Evolutionary conservation across 2,888 invertebrate species (phyloP), one percentile per base, ranked within the genome.

Genomic region (Tiliacea aurago): DNA sequence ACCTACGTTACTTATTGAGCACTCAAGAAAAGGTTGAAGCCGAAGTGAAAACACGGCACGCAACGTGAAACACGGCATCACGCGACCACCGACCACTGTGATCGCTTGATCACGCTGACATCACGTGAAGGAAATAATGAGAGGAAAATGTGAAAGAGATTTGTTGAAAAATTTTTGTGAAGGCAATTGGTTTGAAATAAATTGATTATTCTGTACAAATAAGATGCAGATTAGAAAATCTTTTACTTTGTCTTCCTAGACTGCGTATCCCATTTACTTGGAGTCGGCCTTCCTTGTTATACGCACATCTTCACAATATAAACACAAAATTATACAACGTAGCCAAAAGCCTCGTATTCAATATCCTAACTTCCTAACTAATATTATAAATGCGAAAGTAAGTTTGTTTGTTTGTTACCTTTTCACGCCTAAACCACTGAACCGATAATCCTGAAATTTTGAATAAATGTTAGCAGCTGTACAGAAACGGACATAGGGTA

Each of bases 31-130:
- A 90, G 90, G 88, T 89, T 88, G 87, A 84, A 88, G 89, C 88
- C 87, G 92, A 91, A 93, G 92, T 92, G 93, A 93, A 93, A 94
- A 92, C 90, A 89, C 83, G 78, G 89, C 95, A 95, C 95, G 95
- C 95, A 93, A 94, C 87, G 81, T 75, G 82, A 85, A 80, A 80
- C 94, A 94, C 94, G 95, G 94, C 81, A 94, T 84, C 93, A 93
- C 92, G 93, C 93, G 86, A 94, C 89, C 86, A 93, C 89, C 85
- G 45, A 49, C 45, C 58, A 47, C n/a, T 53, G 28, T 86, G 90
- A 92, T 90, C 87, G 85, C 90, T 88, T 90, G 92, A 91, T 93
- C 91, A 90, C 90, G 59, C 68, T 73, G 81, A 72, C 78, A 82
- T 63, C 65, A 51, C 37, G 59, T 56, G n/a, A 53, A 53, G 69